Base-by-base conservation (phyloP, 2,797 vertebrate species). In the Oceanodroma leucorhoa region DNA sequence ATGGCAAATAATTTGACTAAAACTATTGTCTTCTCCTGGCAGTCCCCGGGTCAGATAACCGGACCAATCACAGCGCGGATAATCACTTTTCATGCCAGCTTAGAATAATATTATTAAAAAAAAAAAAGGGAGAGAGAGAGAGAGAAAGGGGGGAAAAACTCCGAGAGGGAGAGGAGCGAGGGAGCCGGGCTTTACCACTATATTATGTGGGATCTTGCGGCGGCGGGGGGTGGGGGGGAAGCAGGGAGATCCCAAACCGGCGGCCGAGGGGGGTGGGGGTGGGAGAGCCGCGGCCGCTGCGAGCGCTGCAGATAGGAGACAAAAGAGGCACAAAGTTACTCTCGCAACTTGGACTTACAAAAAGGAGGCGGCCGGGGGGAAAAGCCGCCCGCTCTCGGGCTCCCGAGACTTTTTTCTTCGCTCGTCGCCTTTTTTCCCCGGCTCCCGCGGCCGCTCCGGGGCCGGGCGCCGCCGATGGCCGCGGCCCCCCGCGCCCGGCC, bases 1-100 rank as follows among this genome's bases (percentile, higher is more conserved):
- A 99, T 99, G 99, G 99, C 98, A 98, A 99, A 99, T 99, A 99
- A 99, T 99, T 99, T 99, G 99, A 99, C 99, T 99, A 98, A 98
- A 98, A 99, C 99, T 99, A 99, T 99, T 99, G 99, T 99, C 99
- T 99, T 99, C 98, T 99, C 98, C 98, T 98, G 98, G 97, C 99
- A 99, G 98, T 99, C 98, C 99, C 98, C 98, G 99, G 99, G 99
- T 99, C 99, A 99, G 98, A 98, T 99, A 99, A 99, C 99, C 98
- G 98, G 97, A 99, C 99, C 99, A 99, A 99, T 99, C 99, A 99
- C 98, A 98, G 98, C 98, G 98, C 98, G 98, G 98, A 98, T 98
- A 98, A 99, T 99, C 98, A 98, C 98, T 98, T 98, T 98, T 99
- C 99, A 98, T 99, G 99, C 99, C 99, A 98, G 98, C 98, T 99